A percentile compares a stretch with the other conserved stretches of the same genome.
Evolutionary conservation across 2,888 invertebrate genomes (phyloP).

Genomic region (Dasysyrphus tricinctus): DNA sequence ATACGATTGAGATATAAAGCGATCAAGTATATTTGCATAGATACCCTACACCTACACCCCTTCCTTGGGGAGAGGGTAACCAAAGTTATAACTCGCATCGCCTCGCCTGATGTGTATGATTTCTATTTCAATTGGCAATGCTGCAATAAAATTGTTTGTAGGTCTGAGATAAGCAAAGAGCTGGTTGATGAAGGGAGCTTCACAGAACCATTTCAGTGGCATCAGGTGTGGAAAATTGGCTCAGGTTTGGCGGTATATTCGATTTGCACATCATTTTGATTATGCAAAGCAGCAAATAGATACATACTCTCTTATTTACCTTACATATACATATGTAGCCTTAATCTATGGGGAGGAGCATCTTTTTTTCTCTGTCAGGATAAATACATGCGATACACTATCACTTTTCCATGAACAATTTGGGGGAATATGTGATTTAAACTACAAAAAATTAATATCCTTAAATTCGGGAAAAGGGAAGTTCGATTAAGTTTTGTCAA

Average conservation of each 20-base stretch:
- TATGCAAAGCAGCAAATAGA: constrained; percentile 57
- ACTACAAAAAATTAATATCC: constrained; percentile 66
- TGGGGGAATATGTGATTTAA: constrained; percentile 50
- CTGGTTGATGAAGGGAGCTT: background rate
- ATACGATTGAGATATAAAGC: constrained; percentile 65
- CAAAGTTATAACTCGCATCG: background rate
- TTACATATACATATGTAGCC: background rate
- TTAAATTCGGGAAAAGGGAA: constrained; percentile 20
- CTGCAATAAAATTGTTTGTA: constrained; percentile 71
- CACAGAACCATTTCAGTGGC: constrained; percentile 7
- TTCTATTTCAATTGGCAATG: constrained; percentile 70
- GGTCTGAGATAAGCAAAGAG: background rate
- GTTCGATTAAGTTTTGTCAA: constrained; percentile 13
- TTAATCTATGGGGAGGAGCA: background rate
- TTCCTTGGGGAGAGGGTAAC: background rate
- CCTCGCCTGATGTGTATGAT: constrained; percentile 37
- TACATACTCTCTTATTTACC: background rate
- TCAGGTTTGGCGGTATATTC: constrained; percentile 66
- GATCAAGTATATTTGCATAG: constrained; percentile 52
- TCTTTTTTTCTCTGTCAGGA: constrained; percentile 7
- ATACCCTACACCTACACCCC: constrained; percentile 13
- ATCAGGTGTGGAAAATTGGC: constrained; percentile 72
- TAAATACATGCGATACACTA: constrained; percentile 67
- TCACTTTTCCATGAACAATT: constrained; percentile 45
- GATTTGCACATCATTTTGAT: constrained; percentile 72